Percentiles rank a stretch among this genome's conserved stretches.
phyloP scores from a whole-genome alignment of 2,113 vertebrate species.

The Eudyptes chrysolophus region DNA sequence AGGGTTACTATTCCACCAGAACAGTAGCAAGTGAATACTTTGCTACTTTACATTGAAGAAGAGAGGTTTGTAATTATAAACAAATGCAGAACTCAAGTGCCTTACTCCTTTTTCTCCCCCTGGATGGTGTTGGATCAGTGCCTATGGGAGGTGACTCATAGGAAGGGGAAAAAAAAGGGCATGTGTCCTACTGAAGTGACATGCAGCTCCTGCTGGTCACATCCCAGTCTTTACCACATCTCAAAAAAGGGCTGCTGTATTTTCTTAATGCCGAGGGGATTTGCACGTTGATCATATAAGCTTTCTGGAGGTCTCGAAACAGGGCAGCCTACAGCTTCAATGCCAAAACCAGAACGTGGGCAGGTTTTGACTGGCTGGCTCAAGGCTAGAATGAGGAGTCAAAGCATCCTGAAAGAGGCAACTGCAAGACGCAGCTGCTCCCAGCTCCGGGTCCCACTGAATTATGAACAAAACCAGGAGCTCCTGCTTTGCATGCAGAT shows the following conservation, averaged over 20 bases:
- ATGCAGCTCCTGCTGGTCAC: not conserved
- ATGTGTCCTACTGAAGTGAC: not conserved
- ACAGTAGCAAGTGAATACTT: not conserved
- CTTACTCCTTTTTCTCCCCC: not conserved
- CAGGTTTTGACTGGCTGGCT: conserved; percentile 65
- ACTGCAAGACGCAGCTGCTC: conserved; percentile 41
- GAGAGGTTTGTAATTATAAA: not conserved
- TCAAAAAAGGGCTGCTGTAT: not conserved
- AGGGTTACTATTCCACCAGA: not conserved
- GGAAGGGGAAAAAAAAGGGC: not conserved
- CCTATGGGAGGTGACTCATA: not conserved
- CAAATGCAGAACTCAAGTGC: not conserved
- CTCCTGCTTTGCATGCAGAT: conserved; percentile 60
- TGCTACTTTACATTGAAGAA: not conserved
- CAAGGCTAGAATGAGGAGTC: conserved; percentile 47
- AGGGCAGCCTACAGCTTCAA: conserved; percentile 29
- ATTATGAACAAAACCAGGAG: conserved; percentile 43
- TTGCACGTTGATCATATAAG: conserved; percentile 33
- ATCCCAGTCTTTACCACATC: not conserved
- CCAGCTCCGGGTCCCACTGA: not conserved
- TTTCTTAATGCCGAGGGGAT: conserved; percentile 36
- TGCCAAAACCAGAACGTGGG: conserved; percentile 61
- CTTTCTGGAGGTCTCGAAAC: conserved; percentile 38
- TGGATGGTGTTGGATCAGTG: not conserved
- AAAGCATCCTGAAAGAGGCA: conserved; percentile 44